A percentile compares a stretch with the other conserved stretches of the same genome.
These are phyloP conservation scores for Acleris emargana DNA, from an alignment of 2,888 invertebrate species.

Conservation along the genomic window DNA sequence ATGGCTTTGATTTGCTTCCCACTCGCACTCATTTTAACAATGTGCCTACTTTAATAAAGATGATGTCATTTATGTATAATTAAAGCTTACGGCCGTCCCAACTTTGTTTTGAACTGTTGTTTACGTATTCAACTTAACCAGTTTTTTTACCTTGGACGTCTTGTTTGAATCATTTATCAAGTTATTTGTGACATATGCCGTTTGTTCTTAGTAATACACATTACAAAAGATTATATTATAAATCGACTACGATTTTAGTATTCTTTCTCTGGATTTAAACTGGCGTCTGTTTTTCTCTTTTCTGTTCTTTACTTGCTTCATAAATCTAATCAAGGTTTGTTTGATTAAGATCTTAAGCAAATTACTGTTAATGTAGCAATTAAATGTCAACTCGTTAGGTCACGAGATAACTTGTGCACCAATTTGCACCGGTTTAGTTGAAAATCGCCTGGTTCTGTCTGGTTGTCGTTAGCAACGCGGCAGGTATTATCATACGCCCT, in stretches of 20 bases:
- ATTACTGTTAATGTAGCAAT: constrained; percentile 8
- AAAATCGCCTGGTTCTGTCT: constrained; percentile 40
- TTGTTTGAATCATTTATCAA: constrained; percentile 48
- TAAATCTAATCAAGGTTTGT: constrained; percentile 9
- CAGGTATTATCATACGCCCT: constrained; percentile 63
- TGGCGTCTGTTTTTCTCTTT: too few relatives aligned
- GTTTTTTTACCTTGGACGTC: constrained; percentile 48
- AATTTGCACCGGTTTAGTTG: constrained; percentile 27
- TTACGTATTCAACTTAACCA: constrained; percentile 53
- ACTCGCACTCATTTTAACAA: constrained; percentile 21
- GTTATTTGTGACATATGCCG: constrained; percentile 44
- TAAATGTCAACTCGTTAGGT: constrained; percentile 14
- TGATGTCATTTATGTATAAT: constrained; percentile 58
- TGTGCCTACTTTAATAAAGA: constrained; percentile 46
- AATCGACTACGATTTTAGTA: neutral
- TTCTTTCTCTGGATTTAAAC: neutral
- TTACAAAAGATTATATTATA: neutral
- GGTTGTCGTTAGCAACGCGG: constrained; percentile 54
- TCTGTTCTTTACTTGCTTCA: neutral
- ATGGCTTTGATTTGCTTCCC: constrained; percentile 37
- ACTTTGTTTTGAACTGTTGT: constrained; percentile 45
- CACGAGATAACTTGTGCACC: constrained; percentile 15
- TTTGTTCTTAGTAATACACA: constrained; percentile 3
- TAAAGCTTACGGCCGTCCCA: constrained; percentile 41
- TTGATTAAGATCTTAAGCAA: neutral